These are phyloP conservation scores for Muraenolepis orangiensis DNA, from an alignment of 2,797 vertebrate genomes.

Conservation along the genomic window DNA sequence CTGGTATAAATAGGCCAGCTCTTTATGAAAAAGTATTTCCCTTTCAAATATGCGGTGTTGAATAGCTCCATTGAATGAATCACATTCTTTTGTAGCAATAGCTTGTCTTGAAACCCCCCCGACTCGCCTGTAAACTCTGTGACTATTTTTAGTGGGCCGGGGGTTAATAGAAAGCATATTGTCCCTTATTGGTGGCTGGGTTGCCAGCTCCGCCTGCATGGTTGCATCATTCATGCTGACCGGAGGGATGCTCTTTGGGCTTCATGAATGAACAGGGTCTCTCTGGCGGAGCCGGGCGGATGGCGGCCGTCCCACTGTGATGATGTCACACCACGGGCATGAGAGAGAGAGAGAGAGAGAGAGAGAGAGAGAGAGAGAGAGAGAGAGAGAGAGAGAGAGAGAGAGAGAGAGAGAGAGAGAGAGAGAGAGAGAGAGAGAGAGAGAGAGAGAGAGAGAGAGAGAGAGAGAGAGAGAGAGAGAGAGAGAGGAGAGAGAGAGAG, in stretches of 20 bases:
- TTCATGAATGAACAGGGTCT: conserved; percentile 76
- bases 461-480: no score
- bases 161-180: conserved; percentile 58
- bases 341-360: no score
- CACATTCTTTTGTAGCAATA: conserved; percentile 30
- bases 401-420: no score
- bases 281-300: conserved; percentile 64
- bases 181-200: conserved; percentile 60
- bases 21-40: conserved; percentile 30
- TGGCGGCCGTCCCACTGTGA: conserved; percentile 72
- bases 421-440: conserved; percentile 48
- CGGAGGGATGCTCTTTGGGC: conserved; percentile 54
- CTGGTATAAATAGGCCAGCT: conserved; percentile 36
- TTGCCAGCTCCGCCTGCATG: conserved; percentile 58
- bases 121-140: conserved; percentile 35
- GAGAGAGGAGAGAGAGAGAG: conserved; percentile 51
- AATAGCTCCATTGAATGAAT: conserved; percentile 31
- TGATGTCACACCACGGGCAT: conserved; percentile 70
- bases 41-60: conserved; percentile 30
- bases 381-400: conserved; percentile 48
- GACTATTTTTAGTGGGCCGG: conserved; percentile 64
- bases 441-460: conserved; percentile 48
- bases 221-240: conserved; percentile 64
- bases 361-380: conserved; percentile 51
- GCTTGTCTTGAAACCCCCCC: conserved; percentile 38